Evolutionary conservation across 2,888 invertebrate genomes (phyloP).

Genomic region (Rhagonycha fulva): DNA sequence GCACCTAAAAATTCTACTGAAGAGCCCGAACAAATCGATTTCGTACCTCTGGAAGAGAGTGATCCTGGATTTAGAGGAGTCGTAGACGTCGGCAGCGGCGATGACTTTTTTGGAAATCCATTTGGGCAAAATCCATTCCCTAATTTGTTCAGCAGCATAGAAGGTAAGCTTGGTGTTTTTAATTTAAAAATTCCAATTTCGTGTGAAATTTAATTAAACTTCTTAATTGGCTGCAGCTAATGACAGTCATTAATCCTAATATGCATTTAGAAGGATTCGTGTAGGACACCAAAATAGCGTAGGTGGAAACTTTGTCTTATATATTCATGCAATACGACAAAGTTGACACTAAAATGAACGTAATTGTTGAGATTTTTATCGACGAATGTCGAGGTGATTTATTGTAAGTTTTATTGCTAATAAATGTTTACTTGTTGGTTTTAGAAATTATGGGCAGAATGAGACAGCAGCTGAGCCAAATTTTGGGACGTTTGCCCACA

Average conservation of each 20-base stretch:
- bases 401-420: not conserved
- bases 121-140: conserved; percentile 20
- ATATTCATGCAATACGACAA: not conserved
- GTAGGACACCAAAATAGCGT: conserved; percentile 5
- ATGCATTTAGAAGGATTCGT: conserved; percentile 19
- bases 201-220: conserved; percentile 2
- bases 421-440: conserved; percentile 25
- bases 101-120: conserved; percentile 20
- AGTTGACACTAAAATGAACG: not conserved
- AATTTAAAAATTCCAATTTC: conserved; percentile 6
- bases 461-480: conserved; percentile 45
- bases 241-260: conserved; percentile 12
- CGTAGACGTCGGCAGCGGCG: conserved; percentile 18
- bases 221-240: conserved; percentile 2
- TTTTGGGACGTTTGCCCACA: conserved; percentile 41
- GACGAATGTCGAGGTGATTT: not conserved
- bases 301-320: not conserved
- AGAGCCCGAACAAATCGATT: conserved; percentile 9
- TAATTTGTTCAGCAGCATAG: conserved; percentile 9
- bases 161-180: not conserved
- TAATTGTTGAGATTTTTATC: not conserved
- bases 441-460: conserved; percentile 46
- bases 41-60: conserved; percentile 19
- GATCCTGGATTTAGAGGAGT: conserved; percentile 9
- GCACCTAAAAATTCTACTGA: not conserved